Evolutionary conservation across 2,888 invertebrate species (phyloP), one percentile per base, ranked within the genome.

Genomic region (Dicyrtomina minuta): DNA sequence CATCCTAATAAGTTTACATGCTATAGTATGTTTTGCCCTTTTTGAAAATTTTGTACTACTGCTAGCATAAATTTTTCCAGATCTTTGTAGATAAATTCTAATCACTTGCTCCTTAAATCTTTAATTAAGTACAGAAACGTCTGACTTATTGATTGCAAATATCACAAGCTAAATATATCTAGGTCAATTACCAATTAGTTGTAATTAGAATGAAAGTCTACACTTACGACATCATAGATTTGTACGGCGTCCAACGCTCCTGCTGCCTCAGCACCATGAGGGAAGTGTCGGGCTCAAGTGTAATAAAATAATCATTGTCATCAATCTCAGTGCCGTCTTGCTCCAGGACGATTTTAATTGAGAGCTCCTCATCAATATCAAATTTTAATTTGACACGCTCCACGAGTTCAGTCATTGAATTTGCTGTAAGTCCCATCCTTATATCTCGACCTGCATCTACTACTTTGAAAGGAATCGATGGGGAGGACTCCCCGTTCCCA

Each of bases 301-400:
- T 94, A 59, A 89, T 90, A 82, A 96, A 96, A 83, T 95, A 96
- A 81, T 94, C 94, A 81, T 96, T 95, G 80, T 96, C 95, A 79
- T 96, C 95, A 61, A 96, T 91, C 85, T 96, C 95, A 0, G 96
- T 96, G 41, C 96, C 96, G 84, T 96, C 96, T 60, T 88, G 89
- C 81, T 96, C 96, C 77, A 96, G 84, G 46, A 93, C 94, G 70
- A 95, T 90, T 13, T 41, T 13, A 15, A 78, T 72, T 17, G 62
- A 66, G 1, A 65, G 56, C 17, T 69, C 70, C 12, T 64, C 27
- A 10, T 70, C 71, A 24, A 77, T 73, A 27, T 72, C 72, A 64
- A 77, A 72, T 65, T 74, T 76, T n/a, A 66, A 43, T 56, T 72
- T 68, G 24, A 70, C 76, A 20, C 75, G 67, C 33, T 74, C 75